These are phyloP conservation scores for Ploceus nigricollis DNA, from an alignment of 2,113 vertebrate genomes.

Conservation along the genomic window DNA sequence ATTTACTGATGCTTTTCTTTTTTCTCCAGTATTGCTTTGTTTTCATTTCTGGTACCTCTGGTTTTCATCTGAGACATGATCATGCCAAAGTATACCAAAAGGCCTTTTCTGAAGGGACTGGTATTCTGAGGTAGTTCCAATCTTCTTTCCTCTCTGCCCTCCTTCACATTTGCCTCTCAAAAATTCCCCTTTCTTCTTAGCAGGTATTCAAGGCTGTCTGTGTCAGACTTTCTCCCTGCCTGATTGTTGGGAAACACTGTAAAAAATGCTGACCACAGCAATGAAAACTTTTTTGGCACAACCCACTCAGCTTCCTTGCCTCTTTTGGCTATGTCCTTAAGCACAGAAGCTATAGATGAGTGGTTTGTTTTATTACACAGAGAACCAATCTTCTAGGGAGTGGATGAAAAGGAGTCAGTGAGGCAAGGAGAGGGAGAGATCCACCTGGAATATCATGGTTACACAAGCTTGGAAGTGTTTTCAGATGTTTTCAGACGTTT, in stretches of 20 bases:
- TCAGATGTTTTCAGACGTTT: not conserved
- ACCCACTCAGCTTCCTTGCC: not conserved
- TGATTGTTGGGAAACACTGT: not conserved
- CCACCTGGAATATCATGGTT: not conserved
- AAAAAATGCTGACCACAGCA: not conserved
- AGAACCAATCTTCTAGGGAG: not conserved
- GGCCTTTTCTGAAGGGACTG: not conserved
- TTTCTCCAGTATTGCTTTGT: not conserved
- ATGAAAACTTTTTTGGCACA: not conserved
- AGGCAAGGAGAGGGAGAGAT: not conserved
- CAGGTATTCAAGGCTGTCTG: not conserved
- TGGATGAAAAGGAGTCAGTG: not conserved
- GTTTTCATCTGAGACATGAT: not conserved
- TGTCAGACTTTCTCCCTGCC: not conserved
- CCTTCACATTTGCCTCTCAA: not conserved
- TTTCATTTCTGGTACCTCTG: not conserved
- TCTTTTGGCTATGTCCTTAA: not conserved
- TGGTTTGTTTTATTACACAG: not conserved
- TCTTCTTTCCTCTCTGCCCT: not conserved
- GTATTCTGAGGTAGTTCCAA: not conserved
- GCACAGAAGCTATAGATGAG: not conserved
- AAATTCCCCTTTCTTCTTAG: not conserved
- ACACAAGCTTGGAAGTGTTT: not conserved
- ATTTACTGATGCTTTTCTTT: not conserved
- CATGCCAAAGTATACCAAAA: not conserved